phyloP scores from a whole-genome alignment of 2,888 invertebrate genomes.

The Drosophila mercatorum region DNA sequence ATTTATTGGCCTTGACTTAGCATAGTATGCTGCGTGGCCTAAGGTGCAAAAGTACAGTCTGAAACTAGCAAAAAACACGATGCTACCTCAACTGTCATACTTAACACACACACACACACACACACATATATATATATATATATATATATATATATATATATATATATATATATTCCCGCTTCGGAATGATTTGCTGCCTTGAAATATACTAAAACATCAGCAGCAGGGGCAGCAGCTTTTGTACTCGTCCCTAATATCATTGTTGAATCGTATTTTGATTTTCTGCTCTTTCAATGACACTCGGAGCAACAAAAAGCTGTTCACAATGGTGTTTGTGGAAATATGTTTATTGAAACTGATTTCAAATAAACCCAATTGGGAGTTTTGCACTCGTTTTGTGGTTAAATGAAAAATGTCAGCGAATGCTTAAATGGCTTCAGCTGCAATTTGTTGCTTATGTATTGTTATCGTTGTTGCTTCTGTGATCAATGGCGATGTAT shows the following conservation, averaged over 20 bases:
- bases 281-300: constrained; percentile 3
- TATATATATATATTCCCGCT: not conserved
- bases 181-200: not conserved
- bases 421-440: constrained; percentile 22
- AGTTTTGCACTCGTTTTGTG: constrained; percentile 22
- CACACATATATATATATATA: no score
- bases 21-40: not conserved
- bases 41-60: constrained; percentile 3
- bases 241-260: constrained; percentile 4
- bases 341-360: constrained; percentile 8
- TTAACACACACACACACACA: no score
- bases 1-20: not conserved
- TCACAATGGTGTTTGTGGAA: not conserved
- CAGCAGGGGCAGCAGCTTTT: not conserved
- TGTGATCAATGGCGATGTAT: constrained; percentile 1
- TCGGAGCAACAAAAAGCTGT: not conserved
- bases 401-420: constrained; percentile 30
- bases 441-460: constrained; percentile 33
- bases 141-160: no score
- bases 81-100: no score
- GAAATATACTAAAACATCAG: not conserved
- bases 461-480: not conserved
- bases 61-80: not conserved
- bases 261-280: not conserved
- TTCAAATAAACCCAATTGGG: constrained; percentile 6